These are phyloP conservation scores for Cerastis leucographa DNA, from an alignment of 2,888 invertebrate species.

Conservation along the genomic window DNA sequence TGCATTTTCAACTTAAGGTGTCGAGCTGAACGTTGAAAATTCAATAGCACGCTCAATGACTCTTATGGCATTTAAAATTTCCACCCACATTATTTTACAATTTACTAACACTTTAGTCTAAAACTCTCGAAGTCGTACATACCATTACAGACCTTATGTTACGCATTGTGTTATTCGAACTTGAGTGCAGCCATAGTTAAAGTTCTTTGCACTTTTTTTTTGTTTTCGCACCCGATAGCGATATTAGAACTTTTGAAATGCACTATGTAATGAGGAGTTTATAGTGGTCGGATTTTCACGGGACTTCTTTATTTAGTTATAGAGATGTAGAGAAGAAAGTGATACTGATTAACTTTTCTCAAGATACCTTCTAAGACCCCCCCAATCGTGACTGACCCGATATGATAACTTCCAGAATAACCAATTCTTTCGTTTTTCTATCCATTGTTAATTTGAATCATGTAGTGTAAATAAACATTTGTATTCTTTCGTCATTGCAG, in stretches of 20 bases:
- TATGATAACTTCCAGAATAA: background rate
- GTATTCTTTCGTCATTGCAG: conserved; percentile 16
- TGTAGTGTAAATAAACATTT: background rate
- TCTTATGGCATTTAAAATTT: background rate
- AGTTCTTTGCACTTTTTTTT: background rate
- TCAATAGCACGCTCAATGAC: background rate
- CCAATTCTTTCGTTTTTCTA: background rate
- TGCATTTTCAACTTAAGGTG: background rate
- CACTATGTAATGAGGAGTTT: background rate
- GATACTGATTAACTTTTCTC: background rate
- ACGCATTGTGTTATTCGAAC: background rate
- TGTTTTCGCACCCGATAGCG: background rate
- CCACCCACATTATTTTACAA: conserved; percentile 29
- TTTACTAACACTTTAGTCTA: background rate
- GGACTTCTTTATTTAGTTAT: no score
- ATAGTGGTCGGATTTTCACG: no score
- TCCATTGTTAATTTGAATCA: background rate
- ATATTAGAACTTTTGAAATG: background rate
- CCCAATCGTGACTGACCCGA: background rate
- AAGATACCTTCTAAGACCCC: background rate
- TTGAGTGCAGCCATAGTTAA: background rate
- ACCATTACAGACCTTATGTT: background rate
- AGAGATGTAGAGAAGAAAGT: no score
- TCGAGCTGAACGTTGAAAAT: background rate
- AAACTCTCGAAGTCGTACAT: background rate